Percentiles rank a stretch among this genome's conserved stretches.
Evolutionary conservation across 2,888 invertebrate genomes (phyloP).

Genomic region (Leuctra nigra): DNA sequence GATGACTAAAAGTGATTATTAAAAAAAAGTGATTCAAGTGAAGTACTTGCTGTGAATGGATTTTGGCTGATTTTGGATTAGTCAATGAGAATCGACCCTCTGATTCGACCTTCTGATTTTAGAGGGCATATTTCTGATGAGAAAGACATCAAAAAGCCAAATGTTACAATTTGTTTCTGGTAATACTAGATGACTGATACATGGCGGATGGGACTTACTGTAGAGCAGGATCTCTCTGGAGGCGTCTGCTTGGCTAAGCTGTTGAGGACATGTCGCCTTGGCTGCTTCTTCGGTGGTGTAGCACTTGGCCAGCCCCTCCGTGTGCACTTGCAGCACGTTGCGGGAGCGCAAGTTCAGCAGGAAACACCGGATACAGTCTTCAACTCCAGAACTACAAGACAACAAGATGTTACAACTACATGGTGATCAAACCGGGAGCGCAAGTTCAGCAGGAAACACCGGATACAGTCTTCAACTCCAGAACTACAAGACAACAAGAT

Average conservation of each 20-base stretch:
- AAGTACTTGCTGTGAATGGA: no score
- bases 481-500: conserved; percentile 39
- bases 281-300: conserved; percentile 53
- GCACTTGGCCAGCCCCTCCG: conserved; percentile 53
- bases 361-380: conserved; percentile 55
- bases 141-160: no score
- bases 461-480: conserved; percentile 50
- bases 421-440: conserved; percentile 55
- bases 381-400: conserved; percentile 45
- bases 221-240: conserved; percentile 48
- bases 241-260: conserved; percentile 35
- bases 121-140: no score
- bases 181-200: no score
- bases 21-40: no score
- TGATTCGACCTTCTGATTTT: no score
- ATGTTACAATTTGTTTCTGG: no score
- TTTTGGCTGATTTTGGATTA: no score
- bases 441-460: conserved; percentile 53
- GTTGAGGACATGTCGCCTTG: conserved; percentile 48
- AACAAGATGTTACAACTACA: conserved; percentile 34
- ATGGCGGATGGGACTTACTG: conserved; percentile 48
- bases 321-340: conserved; percentile 54
- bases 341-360: conserved; percentile 50
- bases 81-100: no score
- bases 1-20: no score